Base-by-base conservation (phyloP, 2,797 vertebrate species). In the Podarcis siculus region DNA sequence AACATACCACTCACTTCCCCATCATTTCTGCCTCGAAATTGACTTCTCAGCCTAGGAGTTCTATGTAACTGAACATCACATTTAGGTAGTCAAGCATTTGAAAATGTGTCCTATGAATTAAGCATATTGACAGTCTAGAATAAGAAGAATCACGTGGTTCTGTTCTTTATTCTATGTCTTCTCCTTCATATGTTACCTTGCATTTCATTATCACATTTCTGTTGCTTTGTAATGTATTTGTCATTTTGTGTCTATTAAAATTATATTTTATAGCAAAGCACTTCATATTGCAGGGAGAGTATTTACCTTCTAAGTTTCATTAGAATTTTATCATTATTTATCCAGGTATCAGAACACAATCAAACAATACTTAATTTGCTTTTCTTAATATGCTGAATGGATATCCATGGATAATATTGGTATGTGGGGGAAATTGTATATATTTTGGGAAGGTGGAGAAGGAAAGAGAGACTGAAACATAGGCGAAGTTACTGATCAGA, bases 121-220 rank as follows among this genome's bases (percentile, higher is more conserved):
- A 32, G 23, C 39, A 61, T 39, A 45, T 35, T 85, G 27, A 55
- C 55, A 32, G 13, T 23, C 30, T 25, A 76, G 58, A 66, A 72
- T 89, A 19, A 25, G 71, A 86, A 79, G 3, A 23, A 27, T 23
- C 4, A 23, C 30, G 49, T 75, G 2, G 23, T 73, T 69, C 64
- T 66, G 37, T 85, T 85, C 64, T 61, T 82, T 58, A 6, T 90
- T 90, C 84, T 32, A 27, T 85, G 1, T 61, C 55, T 86, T 13
- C 10, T 58, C 19, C 21, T 21, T 64, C n/a, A 10, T 0, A 0
- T 13, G 64, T 89, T 89, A 78, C 79, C 0, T 0, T 79, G 64
- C 1, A 0, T 87, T 9, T 82, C 6, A 21, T 76, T 92, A 45
- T 9, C 27, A 25, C 17, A 1, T 49, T 79, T 61, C 49, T 80